phyloP scores from a whole-genome alignment of 23 tunicate species.

The Botrylloides violaceus region DNA sequence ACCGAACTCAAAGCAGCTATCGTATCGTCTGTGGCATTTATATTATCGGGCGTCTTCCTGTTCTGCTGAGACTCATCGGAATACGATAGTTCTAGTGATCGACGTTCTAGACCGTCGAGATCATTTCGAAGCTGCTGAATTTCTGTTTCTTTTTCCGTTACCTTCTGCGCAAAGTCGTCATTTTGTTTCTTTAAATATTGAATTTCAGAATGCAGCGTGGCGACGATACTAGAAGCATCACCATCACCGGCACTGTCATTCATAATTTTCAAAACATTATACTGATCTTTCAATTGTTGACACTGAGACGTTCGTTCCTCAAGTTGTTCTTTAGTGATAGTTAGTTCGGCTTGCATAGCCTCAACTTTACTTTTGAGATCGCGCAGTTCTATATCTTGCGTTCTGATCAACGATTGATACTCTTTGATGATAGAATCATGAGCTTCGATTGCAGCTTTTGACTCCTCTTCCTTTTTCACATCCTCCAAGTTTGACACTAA shows the following conservation, averaged over 20 bases:
- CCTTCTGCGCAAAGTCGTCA: not conserved
- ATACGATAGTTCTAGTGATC: conserved; percentile 16
- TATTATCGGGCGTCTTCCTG: not conserved
- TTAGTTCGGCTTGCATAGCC: conserved; percentile 27
- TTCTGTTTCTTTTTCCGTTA: conserved; percentile 14
- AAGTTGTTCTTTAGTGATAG: conserved; percentile 1
- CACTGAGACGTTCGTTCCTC: conserved; percentile 38
- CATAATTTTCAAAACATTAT: conserved; percentile 60
- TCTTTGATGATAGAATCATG: conserved; percentile 81
- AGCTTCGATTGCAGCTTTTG: conserved; percentile 82
- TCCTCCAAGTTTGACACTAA: conserved; percentile 87
- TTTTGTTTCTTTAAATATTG: conserved; percentile 37
- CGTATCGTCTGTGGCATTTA: conserved; percentile 14
- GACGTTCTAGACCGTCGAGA: conserved; percentile 12
- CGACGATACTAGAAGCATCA: conserved; percentile 18
- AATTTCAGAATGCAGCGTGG: conserved; percentile 31
- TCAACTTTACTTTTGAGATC: conserved; percentile 25
- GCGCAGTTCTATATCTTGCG: conserved; percentile 56
- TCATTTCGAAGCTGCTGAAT: conserved; percentile 33
- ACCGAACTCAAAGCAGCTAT: not conserved
- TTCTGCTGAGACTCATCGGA: conserved; percentile 23
- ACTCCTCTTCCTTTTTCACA: conserved; percentile 85
- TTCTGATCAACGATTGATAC: conserved; percentile 66
- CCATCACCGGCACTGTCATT: conserved; percentile 1
- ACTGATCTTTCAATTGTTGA: conserved; percentile 89